Evolutionary conservation across 2,888 invertebrate genomes (phyloP).

Genomic region (Gnatocerus cornutus): DNA sequence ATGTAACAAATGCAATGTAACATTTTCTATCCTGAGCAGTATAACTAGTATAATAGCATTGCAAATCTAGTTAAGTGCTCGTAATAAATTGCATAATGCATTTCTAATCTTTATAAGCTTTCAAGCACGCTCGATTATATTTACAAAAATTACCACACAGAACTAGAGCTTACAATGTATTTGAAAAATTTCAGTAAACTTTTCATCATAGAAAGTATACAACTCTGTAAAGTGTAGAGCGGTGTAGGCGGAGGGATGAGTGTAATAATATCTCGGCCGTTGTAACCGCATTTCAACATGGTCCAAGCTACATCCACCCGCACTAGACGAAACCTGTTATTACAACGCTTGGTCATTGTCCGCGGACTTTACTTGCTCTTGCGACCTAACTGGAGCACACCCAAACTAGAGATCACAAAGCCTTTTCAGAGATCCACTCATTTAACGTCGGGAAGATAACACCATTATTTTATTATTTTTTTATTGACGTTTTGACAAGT

Average conservation of each 20-base stretch:
- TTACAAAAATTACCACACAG: too few species aligned
- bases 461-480: conserved; percentile 5
- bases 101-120: too few species aligned
- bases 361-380: conserved; percentile 67
- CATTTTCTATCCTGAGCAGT: too few species aligned
- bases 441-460: conserved; percentile 6
- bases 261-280: conserved; percentile 44
- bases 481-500: conserved; percentile 13
- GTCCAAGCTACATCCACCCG: conserved; percentile 65
- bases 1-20: too few species aligned
- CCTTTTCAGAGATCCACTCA: conserved; percentile 22
- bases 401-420: conserved; percentile 57
- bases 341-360: conserved; percentile 66
- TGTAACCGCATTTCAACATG: conserved; percentile 51
- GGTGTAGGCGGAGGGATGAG: conserved; percentile 47
- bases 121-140: too few species aligned
- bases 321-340: conserved; percentile 69
- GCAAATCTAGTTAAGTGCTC: too few species aligned
- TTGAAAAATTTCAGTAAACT: background rate
- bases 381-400: conserved; percentile 68
- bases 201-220: background rate
- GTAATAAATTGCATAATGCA: too few species aligned
- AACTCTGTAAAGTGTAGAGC: conserved; percentile 24
- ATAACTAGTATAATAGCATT: too few species aligned
- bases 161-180: too few species aligned